Conservation (phyloP, 2,888 invertebrate genomes). For the Phoronis australis region DNA sequence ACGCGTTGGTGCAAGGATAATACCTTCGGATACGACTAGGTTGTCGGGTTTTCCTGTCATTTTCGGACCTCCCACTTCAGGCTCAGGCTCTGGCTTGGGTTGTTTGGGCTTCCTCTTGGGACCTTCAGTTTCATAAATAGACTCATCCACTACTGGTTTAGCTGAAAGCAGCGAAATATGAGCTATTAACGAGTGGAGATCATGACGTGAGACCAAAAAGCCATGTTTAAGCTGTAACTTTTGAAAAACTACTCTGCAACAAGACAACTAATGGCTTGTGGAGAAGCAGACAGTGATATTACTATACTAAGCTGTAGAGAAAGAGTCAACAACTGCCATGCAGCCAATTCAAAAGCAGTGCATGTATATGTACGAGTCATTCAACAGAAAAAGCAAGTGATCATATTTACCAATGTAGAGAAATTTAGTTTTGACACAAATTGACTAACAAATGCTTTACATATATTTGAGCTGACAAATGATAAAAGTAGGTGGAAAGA, state of each 20-base stretch:
- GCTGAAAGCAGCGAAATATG: background rate
- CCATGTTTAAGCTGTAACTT: background rate
- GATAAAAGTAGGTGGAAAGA: no score
- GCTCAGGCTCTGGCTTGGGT: constrained; percentile 4
- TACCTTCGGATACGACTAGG: constrained; percentile 93
- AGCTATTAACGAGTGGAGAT: background rate
- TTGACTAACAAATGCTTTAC: no score
- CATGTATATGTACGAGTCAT: no score
- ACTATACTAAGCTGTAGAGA: background rate
- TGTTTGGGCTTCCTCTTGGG: constrained; percentile 20
- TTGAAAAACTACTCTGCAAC: background rate
- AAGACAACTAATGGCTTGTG: background rate
- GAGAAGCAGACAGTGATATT: background rate
- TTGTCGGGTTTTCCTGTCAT: constrained; percentile 67
- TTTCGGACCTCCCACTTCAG: constrained; percentile 11
- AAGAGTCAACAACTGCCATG: no score
- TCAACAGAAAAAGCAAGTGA: no score
- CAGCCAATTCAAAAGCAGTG: no score
- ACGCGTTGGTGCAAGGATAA: no score
- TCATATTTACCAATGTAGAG: no score
- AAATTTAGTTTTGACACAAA: no score
- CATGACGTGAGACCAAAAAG: background rate
- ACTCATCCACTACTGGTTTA: no score
- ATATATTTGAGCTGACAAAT: no score
- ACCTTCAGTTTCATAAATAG: constrained; percentile 31